phyloP scores from a whole-genome alignment of 2,888 invertebrate genomes.

The Macropis europaea region DNA sequence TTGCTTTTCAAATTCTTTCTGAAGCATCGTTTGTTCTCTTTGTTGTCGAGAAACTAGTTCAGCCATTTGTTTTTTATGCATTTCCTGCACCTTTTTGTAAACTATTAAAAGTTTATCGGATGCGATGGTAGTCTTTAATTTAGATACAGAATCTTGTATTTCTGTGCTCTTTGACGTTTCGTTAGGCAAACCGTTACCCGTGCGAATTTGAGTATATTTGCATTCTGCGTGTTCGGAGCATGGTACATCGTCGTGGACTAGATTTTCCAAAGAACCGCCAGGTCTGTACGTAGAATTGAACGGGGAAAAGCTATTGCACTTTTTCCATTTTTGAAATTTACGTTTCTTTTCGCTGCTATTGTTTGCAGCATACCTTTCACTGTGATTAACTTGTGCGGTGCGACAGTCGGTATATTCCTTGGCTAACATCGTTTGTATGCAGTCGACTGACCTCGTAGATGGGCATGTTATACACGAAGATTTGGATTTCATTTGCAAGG shows the following conservation, averaged over 20 bases:
- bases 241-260: constrained; percentile 45
- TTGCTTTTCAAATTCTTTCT: constrained; percentile 85
- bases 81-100: constrained; percentile 82
- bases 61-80: constrained; percentile 85
- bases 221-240: constrained; percentile 27
- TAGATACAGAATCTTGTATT: constrained; percentile 32
- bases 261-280: constrained; percentile 62
- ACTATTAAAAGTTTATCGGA: constrained; percentile 72
- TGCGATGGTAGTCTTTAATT: constrained; percentile 66
- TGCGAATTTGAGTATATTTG: neutral
- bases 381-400: constrained; percentile 19
- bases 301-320: constrained; percentile 45
- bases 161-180: neutral
- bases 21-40: constrained; percentile 83
- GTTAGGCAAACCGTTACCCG: neutral
- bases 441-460: constrained; percentile 69
- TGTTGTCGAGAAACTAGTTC: constrained; percentile 84
- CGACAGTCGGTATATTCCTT: constrained; percentile 54
- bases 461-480: constrained; percentile 44
- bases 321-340: constrained; percentile 28
- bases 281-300: constrained; percentile 58
- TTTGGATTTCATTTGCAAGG: constrained; percentile 45
- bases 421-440: constrained; percentile 68
- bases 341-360: neutral
- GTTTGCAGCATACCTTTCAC: constrained; percentile 19